phyloP scores from a whole-genome alignment of 2,113 vertebrate species.

The Gadus chalcogrammus region DNA sequence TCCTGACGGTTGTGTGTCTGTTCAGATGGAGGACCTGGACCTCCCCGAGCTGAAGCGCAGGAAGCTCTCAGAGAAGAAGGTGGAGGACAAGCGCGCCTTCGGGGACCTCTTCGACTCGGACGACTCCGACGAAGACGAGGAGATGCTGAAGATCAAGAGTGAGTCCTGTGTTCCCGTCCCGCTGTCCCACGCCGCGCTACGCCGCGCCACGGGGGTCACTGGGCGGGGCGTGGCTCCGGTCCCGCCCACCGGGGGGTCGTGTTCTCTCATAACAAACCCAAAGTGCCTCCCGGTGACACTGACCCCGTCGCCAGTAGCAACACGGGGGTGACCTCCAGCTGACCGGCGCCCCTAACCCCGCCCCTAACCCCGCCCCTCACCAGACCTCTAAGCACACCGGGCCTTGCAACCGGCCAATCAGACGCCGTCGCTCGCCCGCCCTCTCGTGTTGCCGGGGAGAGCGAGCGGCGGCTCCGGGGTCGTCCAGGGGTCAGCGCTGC shows the following conservation, averaged over 20 bases:
- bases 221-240: too few relatives aligned
- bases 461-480: conserved; percentile 35
- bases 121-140: conserved; percentile 72
- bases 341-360: not conserved
- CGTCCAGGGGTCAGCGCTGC: conserved; percentile 57
- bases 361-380: not conserved
- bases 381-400: too few relatives aligned
- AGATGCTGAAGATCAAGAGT: conserved; percentile 75
- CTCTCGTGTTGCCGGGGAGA: too few relatives aligned
- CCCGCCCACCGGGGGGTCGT: too few relatives aligned
- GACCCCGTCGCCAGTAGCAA: too few relatives aligned
- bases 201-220: too few relatives aligned
- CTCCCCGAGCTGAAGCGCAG: conserved; percentile 89
- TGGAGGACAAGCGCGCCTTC: conserved; percentile 85
- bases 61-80: conserved; percentile 76
- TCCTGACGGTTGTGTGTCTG: conserved; percentile 7
- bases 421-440: too few relatives aligned
- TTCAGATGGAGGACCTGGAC: conserved; percentile 88
- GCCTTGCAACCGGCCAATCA: too few relatives aligned
- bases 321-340: not conserved
- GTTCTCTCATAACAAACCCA: too few relatives aligned
- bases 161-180: conserved; percentile 4
- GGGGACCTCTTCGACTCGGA: conserved; percentile 88
- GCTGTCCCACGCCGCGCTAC: too few relatives aligned
- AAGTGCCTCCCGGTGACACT: too few relatives aligned